Base-by-base conservation (phyloP, 2,797 vertebrate species). In the Synanceia verrucosa region DNA sequence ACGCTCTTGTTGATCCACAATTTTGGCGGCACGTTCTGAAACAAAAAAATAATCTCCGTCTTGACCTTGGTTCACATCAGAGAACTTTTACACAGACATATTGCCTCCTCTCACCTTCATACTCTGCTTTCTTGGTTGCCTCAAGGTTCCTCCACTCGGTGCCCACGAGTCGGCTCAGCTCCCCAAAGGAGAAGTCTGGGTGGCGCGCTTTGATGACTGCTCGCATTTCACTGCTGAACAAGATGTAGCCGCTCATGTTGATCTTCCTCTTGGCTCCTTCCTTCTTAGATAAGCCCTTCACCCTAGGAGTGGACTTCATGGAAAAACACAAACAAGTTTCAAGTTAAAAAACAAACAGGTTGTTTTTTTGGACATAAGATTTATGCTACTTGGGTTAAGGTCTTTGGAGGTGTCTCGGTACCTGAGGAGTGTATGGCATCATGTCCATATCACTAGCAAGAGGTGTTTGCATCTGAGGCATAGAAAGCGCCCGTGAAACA, bases 221-320 rank as follows among this genome's bases (percentile, higher is more conserved):
- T 86, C 98, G 94, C 97, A 99, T 98, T 87, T 99, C 98, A 64
- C 98, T 99, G 94, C 98, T 99, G 92, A 99, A 99, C 79, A 99
- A 92, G 91, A 99, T 99, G 78, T 99, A 99, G 85, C 98, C 98
- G 65, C 98, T 99, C 97, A 99, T 99, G 94, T 99, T 99, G 93
- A 99, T 99, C 95, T 99, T 99, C 85, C 98, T 94, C 91, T 99
- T 99, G 61, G 97, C 96, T 51, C 97, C 96, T 88, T 99, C 98
- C 77, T 99, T 99, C 92, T 99, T 99, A 73, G 96, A 93, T 73
- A 96, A 92, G 75, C 97, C 97, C 87, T 99, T 99, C 62, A 96
- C 91, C 91, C 98, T 99, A 47, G 97, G 97, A 72, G 97, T 98
- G 33, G 96, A 95, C 98, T 99, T 91, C 28, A 83, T 60, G 65